A percentile compares a stretch with the other conserved stretches of the same genome.
phyloP scores from a whole-genome alignment of 2,888 invertebrate genomes.

The Anticlea derivata region DNA sequence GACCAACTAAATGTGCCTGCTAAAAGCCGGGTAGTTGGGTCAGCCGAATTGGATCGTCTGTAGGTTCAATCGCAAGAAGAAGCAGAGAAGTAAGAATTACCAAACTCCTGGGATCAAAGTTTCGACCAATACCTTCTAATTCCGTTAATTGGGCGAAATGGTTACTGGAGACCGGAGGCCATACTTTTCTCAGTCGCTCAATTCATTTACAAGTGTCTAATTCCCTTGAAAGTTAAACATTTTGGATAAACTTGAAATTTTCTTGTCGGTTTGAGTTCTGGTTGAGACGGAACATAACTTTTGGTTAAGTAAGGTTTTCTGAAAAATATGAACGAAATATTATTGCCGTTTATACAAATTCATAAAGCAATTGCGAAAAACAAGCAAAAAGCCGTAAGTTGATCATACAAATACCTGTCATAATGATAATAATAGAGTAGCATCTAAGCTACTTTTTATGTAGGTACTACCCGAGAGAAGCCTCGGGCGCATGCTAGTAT shows the following conservation, averaged over 20 bases:
- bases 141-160: slow-evolving; percentile 50
- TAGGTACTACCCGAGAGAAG: too few relatives aligned
- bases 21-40: too few relatives aligned
- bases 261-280: not conserved
- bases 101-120: slow-evolving; percentile 43
- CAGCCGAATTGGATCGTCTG: too few relatives aligned
- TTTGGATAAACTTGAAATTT: slow-evolving; percentile 5
- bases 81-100: slow-evolving; percentile 45
- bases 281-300: not conserved
- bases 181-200: slow-evolving; percentile 18
- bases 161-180: slow-evolving; percentile 25
- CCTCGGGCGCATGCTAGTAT: too few relatives aligned
- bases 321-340: too few relatives aligned
- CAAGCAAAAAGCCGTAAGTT: too few relatives aligned
- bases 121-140: slow-evolving; percentile 44
- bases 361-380: too few relatives aligned
- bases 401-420: too few relatives aligned
- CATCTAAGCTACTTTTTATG: too few relatives aligned
- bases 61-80: slow-evolving; percentile 3
- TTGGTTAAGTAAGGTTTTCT: not conserved
- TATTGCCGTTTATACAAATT: too few relatives aligned
- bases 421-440: too few relatives aligned
- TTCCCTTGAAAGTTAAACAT: slow-evolving; percentile 10
- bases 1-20: too few relatives aligned
- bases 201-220: slow-evolving; percentile 16